Evolutionary conservation across 2,113 vertebrate species (phyloP).

Genomic region (Plotosus lineatus): DNA sequence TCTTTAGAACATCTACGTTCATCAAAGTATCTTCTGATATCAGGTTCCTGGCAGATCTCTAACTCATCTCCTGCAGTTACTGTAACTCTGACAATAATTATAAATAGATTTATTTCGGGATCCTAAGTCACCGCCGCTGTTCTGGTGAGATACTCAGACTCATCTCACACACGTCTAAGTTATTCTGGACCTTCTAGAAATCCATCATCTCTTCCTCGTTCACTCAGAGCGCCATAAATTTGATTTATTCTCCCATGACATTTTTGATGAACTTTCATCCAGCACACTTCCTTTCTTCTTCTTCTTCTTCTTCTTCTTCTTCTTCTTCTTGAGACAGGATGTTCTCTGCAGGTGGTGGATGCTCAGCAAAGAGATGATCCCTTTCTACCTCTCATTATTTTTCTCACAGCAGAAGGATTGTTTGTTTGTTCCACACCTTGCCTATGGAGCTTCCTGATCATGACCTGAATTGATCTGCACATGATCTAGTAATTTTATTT

Average conservation of each 20-base stretch:
- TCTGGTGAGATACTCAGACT: background rate
- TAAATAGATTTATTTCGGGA: background rate
- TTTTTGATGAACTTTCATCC: conserved; percentile 10
- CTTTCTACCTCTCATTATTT: conserved; percentile 29
- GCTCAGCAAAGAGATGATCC: background rate
- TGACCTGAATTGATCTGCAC: background rate
- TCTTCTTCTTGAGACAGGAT: conserved; percentile 12
- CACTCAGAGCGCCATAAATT: conserved; percentile 32
- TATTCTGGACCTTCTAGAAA: background rate
- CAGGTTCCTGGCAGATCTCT: background rate
- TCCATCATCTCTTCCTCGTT: background rate
- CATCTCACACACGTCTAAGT: background rate
- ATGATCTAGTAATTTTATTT: background rate
- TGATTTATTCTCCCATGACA: conserved; percentile 28
- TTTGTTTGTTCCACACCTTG: background rate
- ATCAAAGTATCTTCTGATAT: background rate
- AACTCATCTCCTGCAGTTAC: background rate
- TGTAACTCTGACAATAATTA: background rate
- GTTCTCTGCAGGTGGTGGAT: conserved; percentile 56
- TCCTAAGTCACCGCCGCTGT: background rate
- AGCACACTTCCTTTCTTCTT: background rate
- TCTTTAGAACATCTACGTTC: background rate
- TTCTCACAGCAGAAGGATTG: background rate
- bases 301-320: background rate
- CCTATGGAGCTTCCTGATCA: background rate